Evolutionary conservation across 2,113 vertebrate genomes (phyloP), one percentile per base, ranked within the genome.

Genomic region (Stigmatopora argus): DNA sequence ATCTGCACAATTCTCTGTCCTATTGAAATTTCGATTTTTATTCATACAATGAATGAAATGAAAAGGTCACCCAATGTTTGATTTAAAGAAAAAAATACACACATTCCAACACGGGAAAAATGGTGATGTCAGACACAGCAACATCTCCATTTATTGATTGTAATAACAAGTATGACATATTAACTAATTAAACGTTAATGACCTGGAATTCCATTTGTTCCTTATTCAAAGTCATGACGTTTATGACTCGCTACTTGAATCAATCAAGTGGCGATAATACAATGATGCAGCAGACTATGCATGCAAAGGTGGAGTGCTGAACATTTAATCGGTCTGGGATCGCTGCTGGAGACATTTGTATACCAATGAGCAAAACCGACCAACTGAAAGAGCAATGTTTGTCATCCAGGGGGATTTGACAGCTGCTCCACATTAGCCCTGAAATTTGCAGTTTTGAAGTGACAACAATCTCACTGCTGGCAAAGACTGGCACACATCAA

Each of bases 341-440:
- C 23, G 4, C 38, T 66, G 57, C 65, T 59, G 75, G 11, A 62
- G 48, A 64, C 75, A 60, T 71, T 44, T 57, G 34, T 72, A 75
- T 79, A 69, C 47, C 64, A 70, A 66, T 62, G 55, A 62, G 63
- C 44, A 1, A 23, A 81, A 60, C 67, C 60, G 57, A 66, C 67
- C 71, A 77, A 48, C 64, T 67, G 65, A 78, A 83, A 75, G 62
- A 75, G 64, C 26, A 64, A 67, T 67, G 56, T 72, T 83, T 82
- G 71, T 73, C 74, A 76, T 65, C 73, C 66, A 76, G 64, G 47
- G 38, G 69, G 64, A 71, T 72, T 19, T 74, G 82, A 84, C 86
- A 86, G 83, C 84, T 86, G 84, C 76, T 86, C 70, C 74, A 75
- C 74, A 83, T 89, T 84, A 82, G 67, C 84, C 83, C 73, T 72